phyloP scores from a whole-genome alignment of 2,888 invertebrate species.

The Neoaliturus tenellus region DNA sequence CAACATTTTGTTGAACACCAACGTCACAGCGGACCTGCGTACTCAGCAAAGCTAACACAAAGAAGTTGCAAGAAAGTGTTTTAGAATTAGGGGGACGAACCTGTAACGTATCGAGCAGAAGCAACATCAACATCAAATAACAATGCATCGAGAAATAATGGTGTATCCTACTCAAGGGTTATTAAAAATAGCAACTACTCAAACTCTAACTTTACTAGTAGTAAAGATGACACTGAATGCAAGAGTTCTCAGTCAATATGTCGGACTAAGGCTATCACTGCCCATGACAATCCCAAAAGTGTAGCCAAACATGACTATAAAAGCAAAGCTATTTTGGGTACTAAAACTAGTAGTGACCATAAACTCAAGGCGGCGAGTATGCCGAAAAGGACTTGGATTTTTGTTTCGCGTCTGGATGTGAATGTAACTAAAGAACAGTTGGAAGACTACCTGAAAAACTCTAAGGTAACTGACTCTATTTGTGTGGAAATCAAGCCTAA shows the following conservation, averaged over 20 bases:
- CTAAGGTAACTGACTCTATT: not conserved
- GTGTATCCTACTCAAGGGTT: not conserved
- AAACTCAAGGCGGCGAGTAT: not conserved
- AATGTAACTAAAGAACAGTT: constrained; percentile 1
- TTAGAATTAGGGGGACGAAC: no score
- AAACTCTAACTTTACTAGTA: not conserved
- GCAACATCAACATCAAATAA: no score
- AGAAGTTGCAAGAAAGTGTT: no score
- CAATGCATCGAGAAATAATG: not conserved
- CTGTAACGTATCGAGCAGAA: no score
- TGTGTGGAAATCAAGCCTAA: constrained; percentile 10
- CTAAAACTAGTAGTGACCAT: not conserved
- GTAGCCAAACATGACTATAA: not conserved
- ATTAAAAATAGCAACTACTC: not conserved
- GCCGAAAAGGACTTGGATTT: not conserved
- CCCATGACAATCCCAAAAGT: not conserved
- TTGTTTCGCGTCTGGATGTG: constrained; percentile 18
- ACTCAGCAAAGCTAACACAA: no score
- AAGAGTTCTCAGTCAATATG: not conserved
- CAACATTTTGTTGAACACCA: no score
- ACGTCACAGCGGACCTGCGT: no score
- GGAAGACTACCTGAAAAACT: not conserved
- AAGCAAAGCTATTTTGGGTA: not conserved
- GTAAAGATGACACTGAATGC: not conserved
- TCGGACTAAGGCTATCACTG: not conserved